Evolutionary conservation across 2,797 vertebrate species (phyloP).

Genomic region (Cyprinella venusta): DNA sequence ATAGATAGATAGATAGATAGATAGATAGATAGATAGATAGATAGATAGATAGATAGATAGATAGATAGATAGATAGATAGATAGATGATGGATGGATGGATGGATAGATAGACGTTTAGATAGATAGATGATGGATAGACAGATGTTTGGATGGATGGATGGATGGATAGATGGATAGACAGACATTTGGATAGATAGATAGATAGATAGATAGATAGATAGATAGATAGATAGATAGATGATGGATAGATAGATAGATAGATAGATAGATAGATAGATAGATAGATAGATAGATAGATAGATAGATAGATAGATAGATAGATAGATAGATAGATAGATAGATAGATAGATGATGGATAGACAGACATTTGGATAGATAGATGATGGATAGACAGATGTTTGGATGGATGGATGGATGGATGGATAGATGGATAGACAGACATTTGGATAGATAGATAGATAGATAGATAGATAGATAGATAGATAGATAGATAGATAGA

Average conservation of each 20-base stretch:
- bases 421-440: neutral
- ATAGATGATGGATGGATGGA: no score
- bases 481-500: no score
- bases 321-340: no score
- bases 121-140: neutral
- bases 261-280: neutral
- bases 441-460: no score
- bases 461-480: no score
- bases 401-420: neutral
- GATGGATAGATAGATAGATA: neutral
- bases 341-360: no score
- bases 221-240: neutral
- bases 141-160: no score
- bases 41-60: rapidly evolving
- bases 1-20: neutral
- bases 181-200: no score
- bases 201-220: neutral
- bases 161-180: no score
- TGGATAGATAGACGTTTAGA: neutral
- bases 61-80: neutral
- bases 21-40: rapidly evolving
- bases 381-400: neutral
- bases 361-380: neutral
- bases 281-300: neutral
- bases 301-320: neutral